Percentiles rank a stretch among this genome's conserved stretches.
These are phyloP conservation scores for Orchesella cincta DNA, from an alignment of 1,140 invertebrate species.

Conservation along the genomic window DNA sequence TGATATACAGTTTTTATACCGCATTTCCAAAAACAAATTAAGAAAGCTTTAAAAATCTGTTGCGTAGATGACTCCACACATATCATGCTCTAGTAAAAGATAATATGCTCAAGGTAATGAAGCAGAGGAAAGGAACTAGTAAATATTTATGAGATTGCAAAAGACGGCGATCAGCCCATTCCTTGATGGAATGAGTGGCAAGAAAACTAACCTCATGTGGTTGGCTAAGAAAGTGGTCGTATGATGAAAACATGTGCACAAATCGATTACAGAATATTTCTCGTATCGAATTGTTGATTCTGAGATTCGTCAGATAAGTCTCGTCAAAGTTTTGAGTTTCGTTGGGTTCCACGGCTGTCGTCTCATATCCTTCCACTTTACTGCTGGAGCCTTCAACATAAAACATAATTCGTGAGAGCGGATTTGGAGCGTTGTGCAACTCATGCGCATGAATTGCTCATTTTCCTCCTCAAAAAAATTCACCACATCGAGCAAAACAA, in stretches of 20 bases:
- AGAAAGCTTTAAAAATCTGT: background rate
- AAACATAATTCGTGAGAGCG: no score
- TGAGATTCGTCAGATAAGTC: constrained; percentile 79
- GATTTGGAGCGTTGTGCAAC: no score
- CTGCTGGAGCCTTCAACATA: background rate
- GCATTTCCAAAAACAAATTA: no score
- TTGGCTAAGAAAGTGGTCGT: constrained; percentile 95
- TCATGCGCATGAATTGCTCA: no score
- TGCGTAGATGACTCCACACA: background rate
- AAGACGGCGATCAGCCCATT: no score
- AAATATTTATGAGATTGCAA: background rate
- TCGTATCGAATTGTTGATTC: constrained; percentile 87
- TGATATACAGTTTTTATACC: no score
- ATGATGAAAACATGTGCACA: constrained; percentile 91
- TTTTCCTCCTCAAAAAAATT: no score
- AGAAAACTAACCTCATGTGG: constrained; percentile 70
- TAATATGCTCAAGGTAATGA: background rate
- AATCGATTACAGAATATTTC: constrained; percentile 96
- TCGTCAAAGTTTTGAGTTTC: constrained; percentile 57
- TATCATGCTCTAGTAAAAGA: background rate
- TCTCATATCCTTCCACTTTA: constrained; percentile 28
- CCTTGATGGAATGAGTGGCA: background rate
- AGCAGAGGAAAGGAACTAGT: background rate
- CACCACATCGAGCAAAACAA: no score
- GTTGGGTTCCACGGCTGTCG: background rate